Percentiles rank a stretch among this genome's conserved stretches.
Evolutionary conservation across 2,888 invertebrate species (phyloP).

Genomic region (Drosophila phalerata): DNA sequence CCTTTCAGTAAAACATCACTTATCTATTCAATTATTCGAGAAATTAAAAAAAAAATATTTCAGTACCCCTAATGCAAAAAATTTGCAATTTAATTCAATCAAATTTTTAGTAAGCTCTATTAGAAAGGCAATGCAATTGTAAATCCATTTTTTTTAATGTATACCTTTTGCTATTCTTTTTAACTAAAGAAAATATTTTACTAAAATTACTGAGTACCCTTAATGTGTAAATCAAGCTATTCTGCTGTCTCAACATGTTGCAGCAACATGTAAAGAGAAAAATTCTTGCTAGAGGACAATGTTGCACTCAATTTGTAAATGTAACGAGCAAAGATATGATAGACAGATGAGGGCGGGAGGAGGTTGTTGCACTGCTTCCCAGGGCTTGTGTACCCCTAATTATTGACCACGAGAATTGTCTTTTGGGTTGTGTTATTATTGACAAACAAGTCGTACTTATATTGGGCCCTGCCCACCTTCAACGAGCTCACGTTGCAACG

Average conservation of each 20-base stretch:
- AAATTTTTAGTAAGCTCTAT: neutral
- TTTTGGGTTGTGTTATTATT: slow-evolving; percentile 45
- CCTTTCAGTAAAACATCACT: too few relatives aligned
- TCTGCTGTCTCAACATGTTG: slow-evolving; percentile 1
- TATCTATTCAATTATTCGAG: too few relatives aligned
- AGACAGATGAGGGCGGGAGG: neutral
- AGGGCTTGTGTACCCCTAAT: slow-evolving; percentile 30
- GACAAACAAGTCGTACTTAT: slow-evolving; percentile 59
- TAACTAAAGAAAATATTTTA: neutral
- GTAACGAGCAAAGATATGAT: neutral
- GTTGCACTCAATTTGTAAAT: slow-evolving; percentile 11
- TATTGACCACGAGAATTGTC: slow-evolving; percentile 40
- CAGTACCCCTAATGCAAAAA: too few relatives aligned
- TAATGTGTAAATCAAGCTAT: neutral
- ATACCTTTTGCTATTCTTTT: neutral
- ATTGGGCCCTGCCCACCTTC: slow-evolving; percentile 38
- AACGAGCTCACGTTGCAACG: slow-evolving; percentile 44
- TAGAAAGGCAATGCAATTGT: neutral
- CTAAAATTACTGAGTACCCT: neutral
- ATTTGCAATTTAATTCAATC: too few relatives aligned
- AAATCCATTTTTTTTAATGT: neutral
- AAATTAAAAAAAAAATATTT: too few relatives aligned
- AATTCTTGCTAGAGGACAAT: neutral
- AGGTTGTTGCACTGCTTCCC: slow-evolving; percentile 20
- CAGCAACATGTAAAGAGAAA: slow-evolving; percentile 1